Evolutionary conservation across 2,113 vertebrate genomes (phyloP), one percentile per base, ranked within the genome.

Genomic region (Oriolus oriolus): DNA sequence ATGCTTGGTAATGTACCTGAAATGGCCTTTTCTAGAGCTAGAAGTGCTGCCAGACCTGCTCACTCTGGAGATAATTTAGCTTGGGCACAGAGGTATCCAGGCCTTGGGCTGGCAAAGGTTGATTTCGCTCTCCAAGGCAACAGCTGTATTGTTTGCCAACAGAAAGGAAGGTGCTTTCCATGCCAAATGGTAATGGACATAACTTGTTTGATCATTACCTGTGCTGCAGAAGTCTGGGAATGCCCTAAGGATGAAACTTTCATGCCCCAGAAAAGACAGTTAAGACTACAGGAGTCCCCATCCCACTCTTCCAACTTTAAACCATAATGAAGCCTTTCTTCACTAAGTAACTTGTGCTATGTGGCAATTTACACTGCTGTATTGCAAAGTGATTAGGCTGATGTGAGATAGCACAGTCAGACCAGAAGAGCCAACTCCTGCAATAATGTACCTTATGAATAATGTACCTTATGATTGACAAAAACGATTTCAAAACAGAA

Each of bases 121-220:
- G 44, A 64, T 45, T 71, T 56, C 0, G 2, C 33, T 84, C 60
- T 75, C 35, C 41, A 74, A 76, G 74, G 31, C 28, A 90, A 78
- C 47, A 87, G 41, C 31, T 23, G 23, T 19, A 27, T 10, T 60
- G 39, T 60, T 59, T 75, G 60, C 64, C 56, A 68, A 24, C 21
- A 57, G 53, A 94, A 89, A 89, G 61, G 37, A 89, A 84, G 65
- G 84, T 82, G 84, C 77, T 96, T 89, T 94, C 87, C 89, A 56
- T 15, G 65, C 39, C 57, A 84, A 60, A 39, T 7, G 16, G 28
- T 33, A 80, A 73, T 2, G 27, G 63, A 19, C 41, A 41, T 70
- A 45, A 71, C 71, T 44, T 66, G 73, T 44, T 8, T 39, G 56
- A 68, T 73, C 30, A 8, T 60, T 57, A 73, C 26, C 76, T 28